Conservation (phyloP, 2,888 invertebrate species). For the Venusia cambrica region DNA sequence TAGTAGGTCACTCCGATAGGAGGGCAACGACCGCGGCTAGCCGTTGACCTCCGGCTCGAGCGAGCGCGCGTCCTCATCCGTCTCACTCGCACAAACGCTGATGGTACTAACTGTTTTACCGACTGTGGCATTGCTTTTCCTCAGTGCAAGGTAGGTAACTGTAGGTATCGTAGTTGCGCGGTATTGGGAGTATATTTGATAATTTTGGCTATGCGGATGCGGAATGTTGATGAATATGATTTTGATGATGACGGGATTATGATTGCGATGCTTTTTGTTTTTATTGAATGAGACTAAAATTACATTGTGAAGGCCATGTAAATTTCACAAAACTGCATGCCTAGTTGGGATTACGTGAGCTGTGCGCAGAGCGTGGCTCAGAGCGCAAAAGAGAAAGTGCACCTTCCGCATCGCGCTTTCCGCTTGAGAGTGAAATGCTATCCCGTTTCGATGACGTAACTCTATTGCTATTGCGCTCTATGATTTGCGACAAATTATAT, state of each 20-base stretch:
- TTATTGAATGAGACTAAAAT: too few relatives aligned
- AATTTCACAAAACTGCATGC: conserved; percentile 7
- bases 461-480: conserved; percentile 47
- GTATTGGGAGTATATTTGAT: conserved; percentile 52
- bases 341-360: conserved; percentile 23
- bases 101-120: conserved; percentile 11
- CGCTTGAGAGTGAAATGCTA: conserved; percentile 78
- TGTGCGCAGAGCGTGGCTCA: conserved; percentile 38
- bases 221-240: conserved; percentile 32
- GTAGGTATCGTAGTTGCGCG: conserved; percentile 55
- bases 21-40: conserved; percentile 82
- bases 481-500: conserved; percentile 38
- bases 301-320: too few relatives aligned
- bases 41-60: conserved; percentile 80
- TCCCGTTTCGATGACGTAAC: conserved; percentile 77
- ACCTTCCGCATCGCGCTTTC: conserved; percentile 78
- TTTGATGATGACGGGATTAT: conserved; percentile 14
- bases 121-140: conserved; percentile 39
- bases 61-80: conserved; percentile 69
- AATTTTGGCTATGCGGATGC: conserved; percentile 38
- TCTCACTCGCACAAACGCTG: conserved; percentile 59
- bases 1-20: conserved; percentile 82
- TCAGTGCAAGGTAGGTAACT: too few relatives aligned
- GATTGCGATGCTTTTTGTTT: neutral
- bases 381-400: conserved; percentile 77